Base-by-base conservation (phyloP, 1,140 invertebrate genomes). In the Zelostemma sp. region DNA sequence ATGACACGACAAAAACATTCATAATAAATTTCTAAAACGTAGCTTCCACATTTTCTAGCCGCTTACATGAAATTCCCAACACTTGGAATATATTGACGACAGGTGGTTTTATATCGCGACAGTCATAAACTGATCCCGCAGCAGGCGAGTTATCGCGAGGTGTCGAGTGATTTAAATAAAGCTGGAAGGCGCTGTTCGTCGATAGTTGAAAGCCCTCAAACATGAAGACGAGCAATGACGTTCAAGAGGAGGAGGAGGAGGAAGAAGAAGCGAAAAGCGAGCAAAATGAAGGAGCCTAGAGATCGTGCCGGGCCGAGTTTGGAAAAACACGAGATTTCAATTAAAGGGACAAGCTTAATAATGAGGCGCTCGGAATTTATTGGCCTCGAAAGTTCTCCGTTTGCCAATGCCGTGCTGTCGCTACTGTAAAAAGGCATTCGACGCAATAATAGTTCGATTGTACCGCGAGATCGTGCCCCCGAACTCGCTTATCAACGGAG, bases 311-410 rank as follows among this genome's bases (percentile, higher is more conserved):
- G 59, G 47, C 61, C 25, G 66, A 73, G 80, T 80, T 78, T 72
- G 73, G 71, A 82, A 85, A 84, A 83, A 85, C 83, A 85, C 78
- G 79, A 80, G 76, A 85, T 83, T 84, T 85, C 83, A 84, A 85
- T 85, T 85, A 85, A 83, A 85, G 80, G 77, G 78, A 84, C 80
- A 83, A 75, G 81, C 70, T 83, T 83, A 82, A 73, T 83, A 84
- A 83, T 83, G 81, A 82, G 79, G 72, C 71, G 59, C 68, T 68
- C 64, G 72, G 74, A 75, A 83, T 83, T 84, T 83, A 84, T 83
- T 76, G 76, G 73, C 65, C 61, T 25, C n/a, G 8, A 59, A 28
- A 54, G 28, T 64, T 28, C 33, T 35, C n/a, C 11, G 33, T 35
- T 9, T 35, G 33, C 33, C 25, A 28, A 28, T 6, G 33, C 33